A percentile compares a stretch with the other conserved stretches of the same genome.
These are phyloP conservation scores for Pyrochroa serraticornis DNA, from an alignment of 2,888 invertebrate genomes.

Conservation along the genomic window DNA sequence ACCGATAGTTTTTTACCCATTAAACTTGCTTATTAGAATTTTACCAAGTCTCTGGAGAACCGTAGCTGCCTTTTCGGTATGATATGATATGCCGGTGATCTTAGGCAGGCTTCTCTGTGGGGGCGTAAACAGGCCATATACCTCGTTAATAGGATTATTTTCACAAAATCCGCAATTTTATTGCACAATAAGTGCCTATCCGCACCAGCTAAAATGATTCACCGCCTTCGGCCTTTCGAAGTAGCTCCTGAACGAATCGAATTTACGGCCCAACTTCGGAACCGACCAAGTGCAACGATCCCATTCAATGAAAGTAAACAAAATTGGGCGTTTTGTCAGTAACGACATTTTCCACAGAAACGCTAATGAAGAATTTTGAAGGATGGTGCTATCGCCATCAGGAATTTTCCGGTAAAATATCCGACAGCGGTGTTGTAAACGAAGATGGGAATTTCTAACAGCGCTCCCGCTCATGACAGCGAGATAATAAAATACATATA, in stretches of 20 bases:
- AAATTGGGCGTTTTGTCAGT: slow-evolving; percentile 14
- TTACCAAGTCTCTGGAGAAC: no score
- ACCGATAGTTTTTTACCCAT: no score
- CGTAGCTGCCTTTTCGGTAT: background rate
- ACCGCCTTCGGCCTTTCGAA: background rate
- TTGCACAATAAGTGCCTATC: background rate
- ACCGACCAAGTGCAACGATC: no score
- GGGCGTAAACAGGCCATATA: background rate
- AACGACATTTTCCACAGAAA: slow-evolving; percentile 3
- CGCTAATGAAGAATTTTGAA: slow-evolving; percentile 24
- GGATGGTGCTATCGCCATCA: slow-evolving; percentile 11
- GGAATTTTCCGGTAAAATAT: slow-evolving; percentile 17
- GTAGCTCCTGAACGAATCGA: background rate
- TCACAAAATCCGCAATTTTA: background rate
- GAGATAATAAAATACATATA: slow-evolving; percentile 25
- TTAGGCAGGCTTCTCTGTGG: background rate
- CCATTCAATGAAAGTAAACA: slow-evolving; percentile 9
- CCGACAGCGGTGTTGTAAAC: slow-evolving; percentile 9
- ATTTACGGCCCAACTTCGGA: background rate
- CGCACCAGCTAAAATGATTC: background rate
- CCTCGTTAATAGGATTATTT: background rate
- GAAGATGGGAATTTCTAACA: slow-evolving; percentile 18
- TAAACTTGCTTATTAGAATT: no score
- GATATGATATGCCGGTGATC: background rate
- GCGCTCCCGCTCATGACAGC: slow-evolving; percentile 13